A percentile compares a stretch with the other conserved stretches of the same genome.
Conservation (phyloP, 35 echinoderm and acorn worm species). For the Ophioderma brevispina region DNA sequence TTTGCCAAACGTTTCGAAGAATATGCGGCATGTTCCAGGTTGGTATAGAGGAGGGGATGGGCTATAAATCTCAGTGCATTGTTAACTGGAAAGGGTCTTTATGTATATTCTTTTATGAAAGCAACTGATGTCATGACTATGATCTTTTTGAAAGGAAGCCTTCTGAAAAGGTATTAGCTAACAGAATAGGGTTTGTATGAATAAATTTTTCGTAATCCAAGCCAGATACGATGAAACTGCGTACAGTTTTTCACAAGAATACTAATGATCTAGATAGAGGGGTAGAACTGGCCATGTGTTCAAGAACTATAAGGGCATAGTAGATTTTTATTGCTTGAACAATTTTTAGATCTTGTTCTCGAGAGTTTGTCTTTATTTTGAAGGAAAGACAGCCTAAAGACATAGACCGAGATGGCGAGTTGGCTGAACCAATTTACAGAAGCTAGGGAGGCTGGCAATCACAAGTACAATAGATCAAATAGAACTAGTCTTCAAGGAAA, state of each 20-base stretch:
- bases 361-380: conserved; percentile 52
- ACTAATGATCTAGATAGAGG: conserved; percentile 59
- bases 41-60: conserved; percentile 39
- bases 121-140: conserved; percentile 57
- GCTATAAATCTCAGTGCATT: conserved; percentile 40
- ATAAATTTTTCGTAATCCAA: conserved; percentile 39
- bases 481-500: no score
- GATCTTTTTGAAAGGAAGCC: conserved; percentile 25
- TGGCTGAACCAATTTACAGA: conserved; percentile 47
- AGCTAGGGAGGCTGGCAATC: conserved; percentile 18
- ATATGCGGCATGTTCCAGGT: conserved; percentile 18
- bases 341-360: conserved; percentile 33
- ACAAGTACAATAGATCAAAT: background rate
- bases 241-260: conserved; percentile 52
- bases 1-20: conserved; percentile 34
- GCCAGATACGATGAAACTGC: conserved; percentile 40
- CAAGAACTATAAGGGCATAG: conserved; percentile 16
- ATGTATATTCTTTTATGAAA: conserved; percentile 58
- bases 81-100: conserved; percentile 67
- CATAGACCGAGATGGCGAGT: conserved; percentile 27
- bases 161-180: conserved; percentile 56
- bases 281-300: conserved; percentile 23
- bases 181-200: conserved; percentile 64
- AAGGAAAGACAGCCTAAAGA: conserved; percentile 59
- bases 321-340: conserved; percentile 61